phyloP scores from a whole-genome alignment of 2,797 vertebrate species.

The Eulemur rubriventer region DNA sequence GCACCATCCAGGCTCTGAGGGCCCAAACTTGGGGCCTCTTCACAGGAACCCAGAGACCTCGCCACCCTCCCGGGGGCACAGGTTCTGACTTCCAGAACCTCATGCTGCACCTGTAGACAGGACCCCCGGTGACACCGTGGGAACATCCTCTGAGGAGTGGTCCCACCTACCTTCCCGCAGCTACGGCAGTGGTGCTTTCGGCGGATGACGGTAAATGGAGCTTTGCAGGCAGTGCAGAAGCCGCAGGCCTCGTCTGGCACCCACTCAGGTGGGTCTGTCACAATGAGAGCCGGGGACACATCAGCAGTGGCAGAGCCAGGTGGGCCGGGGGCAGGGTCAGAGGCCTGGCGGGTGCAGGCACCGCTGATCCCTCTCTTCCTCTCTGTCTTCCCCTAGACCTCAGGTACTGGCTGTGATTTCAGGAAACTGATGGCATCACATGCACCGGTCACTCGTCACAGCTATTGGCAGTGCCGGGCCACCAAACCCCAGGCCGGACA shows the following conservation, averaged over 20 bases:
- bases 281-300: background rate
- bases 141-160: rapidly evolving
- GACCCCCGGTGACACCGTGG: background rate
- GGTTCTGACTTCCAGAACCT: background rate
- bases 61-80: rapidly evolving
- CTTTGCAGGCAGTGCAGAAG: slow-evolving; percentile 96
- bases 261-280: slow-evolving; percentile 97
- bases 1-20: background rate
- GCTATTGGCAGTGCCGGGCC: background rate
- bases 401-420: background rate
- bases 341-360: background rate
- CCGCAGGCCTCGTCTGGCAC: slow-evolving; percentile 97
- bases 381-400: background rate
- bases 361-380: no score
- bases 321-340: background rate
- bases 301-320: background rate
- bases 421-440: rapidly evolving
- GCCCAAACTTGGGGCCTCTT: background rate
- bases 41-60: background rate
- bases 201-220: slow-evolving; percentile 98
- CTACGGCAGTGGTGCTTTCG: slow-evolving; percentile 98
- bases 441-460: background rate
- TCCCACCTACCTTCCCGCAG: slow-evolving; percentile 94
- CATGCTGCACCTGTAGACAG: background rate
- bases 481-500: background rate